Conservation (phyloP, 1,140 invertebrate genomes). For the Archegozetes longisetosus region DNA sequence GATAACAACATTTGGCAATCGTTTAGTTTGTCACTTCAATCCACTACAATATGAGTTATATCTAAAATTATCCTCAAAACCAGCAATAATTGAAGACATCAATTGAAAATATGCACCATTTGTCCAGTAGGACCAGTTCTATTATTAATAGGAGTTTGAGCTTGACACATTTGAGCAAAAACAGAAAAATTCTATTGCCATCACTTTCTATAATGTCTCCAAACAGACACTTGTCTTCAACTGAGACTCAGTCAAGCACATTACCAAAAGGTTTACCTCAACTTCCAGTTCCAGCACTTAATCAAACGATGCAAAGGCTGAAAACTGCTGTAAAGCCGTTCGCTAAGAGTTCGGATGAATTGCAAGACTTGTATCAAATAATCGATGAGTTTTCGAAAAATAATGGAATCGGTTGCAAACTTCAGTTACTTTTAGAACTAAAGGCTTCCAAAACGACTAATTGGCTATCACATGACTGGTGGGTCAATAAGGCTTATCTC, state of each 20-base stretch:
- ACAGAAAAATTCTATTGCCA: background rate
- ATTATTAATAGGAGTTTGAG: too few species aligned
- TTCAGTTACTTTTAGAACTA: background rate
- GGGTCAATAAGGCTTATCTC: constrained; percentile 8
- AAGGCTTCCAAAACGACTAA: constrained; percentile 1
- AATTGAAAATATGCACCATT: too few species aligned
- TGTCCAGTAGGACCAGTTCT: too few species aligned
- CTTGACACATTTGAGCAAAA: too few species aligned
- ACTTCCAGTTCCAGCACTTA: constrained; percentile 2
- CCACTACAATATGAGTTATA: too few species aligned
- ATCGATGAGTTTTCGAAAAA: constrained; percentile 4
- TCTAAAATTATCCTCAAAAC: too few species aligned
- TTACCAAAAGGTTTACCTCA: constrained; percentile 3
- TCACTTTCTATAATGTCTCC: background rate
- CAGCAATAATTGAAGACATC: too few species aligned
- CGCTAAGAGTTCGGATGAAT: background rate
- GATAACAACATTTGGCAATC: too few species aligned
- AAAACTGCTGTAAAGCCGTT: background rate
- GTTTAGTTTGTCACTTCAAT: too few species aligned
- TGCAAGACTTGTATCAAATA: background rate
- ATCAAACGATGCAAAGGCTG: constrained; percentile 2
- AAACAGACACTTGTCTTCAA: background rate
- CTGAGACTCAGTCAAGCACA: background rate
- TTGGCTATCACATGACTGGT: constrained; percentile 12
- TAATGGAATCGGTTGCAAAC: constrained; percentile 3